Evolutionary conservation across 1,140 invertebrate genomes (phyloP).

Genomic region (Lucilia sericata): DNA sequence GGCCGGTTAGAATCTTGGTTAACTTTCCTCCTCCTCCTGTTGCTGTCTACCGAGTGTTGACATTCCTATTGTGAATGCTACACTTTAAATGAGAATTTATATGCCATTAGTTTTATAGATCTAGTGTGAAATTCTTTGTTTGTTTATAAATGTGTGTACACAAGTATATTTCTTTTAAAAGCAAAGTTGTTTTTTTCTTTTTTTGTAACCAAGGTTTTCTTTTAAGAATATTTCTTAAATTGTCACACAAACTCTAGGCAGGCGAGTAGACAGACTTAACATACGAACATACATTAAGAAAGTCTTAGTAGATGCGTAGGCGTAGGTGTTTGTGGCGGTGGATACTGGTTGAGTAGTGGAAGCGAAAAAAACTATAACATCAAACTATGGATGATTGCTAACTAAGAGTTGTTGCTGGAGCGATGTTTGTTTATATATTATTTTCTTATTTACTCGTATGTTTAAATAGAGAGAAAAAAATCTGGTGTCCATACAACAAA

Average conservation of each 20-base stretch:
- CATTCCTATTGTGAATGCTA: slow-evolving; percentile 38
- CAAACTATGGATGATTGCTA: slow-evolving; percentile 15
- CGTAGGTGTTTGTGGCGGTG: slow-evolving; percentile 28
- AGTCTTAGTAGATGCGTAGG: slow-evolving; percentile 1
- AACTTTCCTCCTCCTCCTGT: background rate
- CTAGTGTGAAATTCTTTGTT: slow-evolving; percentile 42
- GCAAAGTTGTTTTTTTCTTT: too few species aligned
- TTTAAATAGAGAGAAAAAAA: background rate
- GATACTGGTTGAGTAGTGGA: background rate
- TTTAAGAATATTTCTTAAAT: slow-evolving; percentile 18
- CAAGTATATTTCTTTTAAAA: background rate
- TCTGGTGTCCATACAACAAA: slow-evolving; percentile 34
- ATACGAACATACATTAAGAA: background rate
- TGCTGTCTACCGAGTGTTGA: slow-evolving; percentile 12
- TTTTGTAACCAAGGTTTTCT: background rate
- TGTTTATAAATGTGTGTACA: background rate
- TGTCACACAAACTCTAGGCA: background rate
- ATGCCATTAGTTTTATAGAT: slow-evolving; percentile 44
- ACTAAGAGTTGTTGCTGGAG: background rate
- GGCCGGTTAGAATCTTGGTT: background rate
- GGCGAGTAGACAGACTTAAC: background rate
- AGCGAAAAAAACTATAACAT: background rate
- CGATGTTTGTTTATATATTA: background rate
- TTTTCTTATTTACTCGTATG: background rate
- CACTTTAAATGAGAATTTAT: slow-evolving; percentile 43